Evolutionary conservation across 2,888 invertebrate species (phyloP).

Genomic region (Polyploca ridens): DNA sequence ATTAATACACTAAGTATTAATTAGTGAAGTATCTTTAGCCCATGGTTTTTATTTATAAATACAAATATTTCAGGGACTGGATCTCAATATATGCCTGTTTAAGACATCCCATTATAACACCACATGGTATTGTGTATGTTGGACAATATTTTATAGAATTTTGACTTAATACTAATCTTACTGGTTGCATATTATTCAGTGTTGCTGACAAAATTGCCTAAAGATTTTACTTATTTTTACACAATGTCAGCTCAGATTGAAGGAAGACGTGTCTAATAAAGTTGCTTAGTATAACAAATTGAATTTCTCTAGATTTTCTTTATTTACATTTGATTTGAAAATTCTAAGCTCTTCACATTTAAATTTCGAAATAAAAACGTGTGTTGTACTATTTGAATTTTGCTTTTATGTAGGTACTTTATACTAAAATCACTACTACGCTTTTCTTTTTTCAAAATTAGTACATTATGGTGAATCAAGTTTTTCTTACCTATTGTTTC

Average conservation of each 20-base stretch:
- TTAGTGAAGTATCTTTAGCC: not conserved
- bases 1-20: too few species aligned
- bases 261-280: not conserved
- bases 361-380: not conserved
- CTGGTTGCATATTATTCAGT: not conserved
- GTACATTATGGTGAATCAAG: not conserved
- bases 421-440: not conserved
- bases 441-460: not conserved
- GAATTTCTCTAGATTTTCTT: not conserved
- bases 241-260: not conserved
- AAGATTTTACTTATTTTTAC: not conserved
- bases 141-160: constrained; percentile 12
- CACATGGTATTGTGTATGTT: constrained; percentile 77
- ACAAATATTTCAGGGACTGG: constrained; percentile 64
- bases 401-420: not conserved
- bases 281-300: not conserved
- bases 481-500: not conserved
- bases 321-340: not conserved
- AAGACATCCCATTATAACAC: constrained; percentile 59
- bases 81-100: constrained; percentile 72
- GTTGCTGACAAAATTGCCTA: not conserved
- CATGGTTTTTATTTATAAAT: not conserved
- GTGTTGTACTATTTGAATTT: not conserved
- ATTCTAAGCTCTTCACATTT: not conserved
- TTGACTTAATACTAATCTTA: not conserved